phyloP scores from a whole-genome alignment of 2,888 invertebrate genomes.

The Coenonympha glycerion region DNA sequence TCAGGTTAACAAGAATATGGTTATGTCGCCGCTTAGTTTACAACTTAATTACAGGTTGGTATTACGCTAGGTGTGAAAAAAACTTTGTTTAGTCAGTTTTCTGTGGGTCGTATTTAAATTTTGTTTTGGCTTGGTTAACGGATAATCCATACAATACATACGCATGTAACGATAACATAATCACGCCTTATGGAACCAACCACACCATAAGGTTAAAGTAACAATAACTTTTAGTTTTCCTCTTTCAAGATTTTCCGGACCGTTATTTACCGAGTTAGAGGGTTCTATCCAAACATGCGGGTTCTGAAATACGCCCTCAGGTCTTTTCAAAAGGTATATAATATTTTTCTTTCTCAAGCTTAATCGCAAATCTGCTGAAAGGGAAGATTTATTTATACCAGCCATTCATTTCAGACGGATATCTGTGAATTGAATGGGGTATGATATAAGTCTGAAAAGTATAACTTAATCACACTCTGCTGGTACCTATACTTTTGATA shows the following conservation, averaged over 20 bases:
- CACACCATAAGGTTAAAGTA: background rate
- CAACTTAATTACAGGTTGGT: too few relatives aligned
- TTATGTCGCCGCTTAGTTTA: too few relatives aligned
- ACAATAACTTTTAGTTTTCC: background rate
- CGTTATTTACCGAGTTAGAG: too few relatives aligned
- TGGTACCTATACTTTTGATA: too few relatives aligned
- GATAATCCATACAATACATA: too few relatives aligned
- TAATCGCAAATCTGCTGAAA: conserved; percentile 37
- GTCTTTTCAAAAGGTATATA: conserved; percentile 36
- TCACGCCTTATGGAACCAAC: too few relatives aligned
- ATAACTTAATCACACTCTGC: background rate
- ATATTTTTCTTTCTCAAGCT: conserved; percentile 34
- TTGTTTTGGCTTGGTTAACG: too few relatives aligned
- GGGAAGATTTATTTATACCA: conserved; percentile 39
- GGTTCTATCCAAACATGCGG: conserved; percentile 8
- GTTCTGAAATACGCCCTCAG: conserved; percentile 17
- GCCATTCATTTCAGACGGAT: conserved; percentile 27
- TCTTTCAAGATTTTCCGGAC: background rate
- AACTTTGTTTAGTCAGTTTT: too few relatives aligned
- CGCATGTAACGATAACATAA: too few relatives aligned
- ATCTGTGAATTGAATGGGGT: conserved; percentile 9
- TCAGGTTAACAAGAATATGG: too few relatives aligned
- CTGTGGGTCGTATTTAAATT: too few relatives aligned
- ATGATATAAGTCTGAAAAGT: background rate
- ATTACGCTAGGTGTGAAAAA: too few relatives aligned